Evolutionary conservation across 2,888 invertebrate genomes (phyloP).

Genomic region (Pyrrhia umbra): DNA sequence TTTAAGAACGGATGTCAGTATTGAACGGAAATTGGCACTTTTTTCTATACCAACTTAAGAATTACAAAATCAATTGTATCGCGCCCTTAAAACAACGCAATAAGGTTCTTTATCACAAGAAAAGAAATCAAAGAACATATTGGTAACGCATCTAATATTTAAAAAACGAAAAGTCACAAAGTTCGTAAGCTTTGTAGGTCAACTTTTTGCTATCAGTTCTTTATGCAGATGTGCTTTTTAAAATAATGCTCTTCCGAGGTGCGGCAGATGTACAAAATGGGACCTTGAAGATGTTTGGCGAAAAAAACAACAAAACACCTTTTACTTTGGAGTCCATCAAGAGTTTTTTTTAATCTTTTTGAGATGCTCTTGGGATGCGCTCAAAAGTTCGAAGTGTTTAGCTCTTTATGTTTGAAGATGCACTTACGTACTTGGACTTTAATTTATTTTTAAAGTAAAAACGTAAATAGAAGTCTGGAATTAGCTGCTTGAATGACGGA

Average conservation of each 20-base stretch:
- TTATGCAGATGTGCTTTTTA: constrained; percentile 87
- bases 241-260: constrained; percentile 79
- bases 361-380: constrained; percentile 61
- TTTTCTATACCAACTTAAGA: constrained; percentile 73
- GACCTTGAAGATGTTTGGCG: constrained; percentile 84
- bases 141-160: constrained; percentile 54
- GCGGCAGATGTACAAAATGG: constrained; percentile 83
- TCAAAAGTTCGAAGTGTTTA: constrained; percentile 49
- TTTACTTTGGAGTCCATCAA: constrained; percentile 75
- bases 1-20: constrained; percentile 86
- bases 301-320: constrained; percentile 84
- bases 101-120: constrained; percentile 57
- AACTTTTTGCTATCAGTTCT: constrained; percentile 88
- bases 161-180: constrained; percentile 57
- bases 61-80: constrained; percentile 17
- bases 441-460: constrained; percentile 36
- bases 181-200: constrained; percentile 86
- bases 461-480: constrained; percentile 27
- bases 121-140: not conserved
- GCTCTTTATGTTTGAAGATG: constrained; percentile 42
- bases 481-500: constrained; percentile 11
- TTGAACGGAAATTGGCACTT: constrained; percentile 88
- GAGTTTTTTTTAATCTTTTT: constrained; percentile 68
- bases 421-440: constrained; percentile 48
- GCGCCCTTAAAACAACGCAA: constrained; percentile 42